Evolutionary conservation across 2,113 vertebrate species (phyloP), one percentile per base, ranked within the genome.

Genomic region (Crotalus viridis): DNA sequence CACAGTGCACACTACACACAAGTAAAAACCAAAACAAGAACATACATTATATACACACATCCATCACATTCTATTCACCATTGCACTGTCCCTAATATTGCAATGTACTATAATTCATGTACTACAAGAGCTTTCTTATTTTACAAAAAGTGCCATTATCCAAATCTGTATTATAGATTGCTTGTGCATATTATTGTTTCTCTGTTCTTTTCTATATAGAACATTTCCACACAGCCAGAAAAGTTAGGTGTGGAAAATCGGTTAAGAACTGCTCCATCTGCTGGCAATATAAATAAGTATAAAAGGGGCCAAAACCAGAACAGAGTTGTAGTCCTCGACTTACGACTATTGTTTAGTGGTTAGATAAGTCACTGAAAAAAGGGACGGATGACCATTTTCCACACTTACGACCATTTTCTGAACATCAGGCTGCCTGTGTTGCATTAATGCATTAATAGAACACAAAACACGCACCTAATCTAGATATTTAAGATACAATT

Each of bases 241-340:
- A 93, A 92, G 0, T 22, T 39, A 88, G 4, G 48, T 91, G 89
- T 9, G 17, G 3, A 94, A 7, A 91, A 96, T 92, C 54, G 33
- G 94, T 94, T 94, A 87, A 90, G 74, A 95, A 81, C 92, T 95
- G 94, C 95, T 96, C 96, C 96, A 96, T 43, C 96, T 97, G 93
- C 96, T 94, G 96, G 96, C 90, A 13, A 17, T 0, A 85, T 52
- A 57, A 89, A 19, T 28, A 85, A 22, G 9, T 8, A 74, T 8
- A 33, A 81, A 81, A 81, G 33, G 69, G 69, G 6, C 15, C 69
- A n/a, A 69, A 69, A n/a, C 13, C 26, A n/a, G 56, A 57, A n/a
- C 4, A 26, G 24, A 51, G 48, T 8, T 1, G 1, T 61, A 10
- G 2, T 59, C 2, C 57, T 61, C 2, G 24, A n/a, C 4, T 69